Evolutionary conservation across 2,113 vertebrate genomes (phyloP).

Genomic region (Melozone crissalis): DNA sequence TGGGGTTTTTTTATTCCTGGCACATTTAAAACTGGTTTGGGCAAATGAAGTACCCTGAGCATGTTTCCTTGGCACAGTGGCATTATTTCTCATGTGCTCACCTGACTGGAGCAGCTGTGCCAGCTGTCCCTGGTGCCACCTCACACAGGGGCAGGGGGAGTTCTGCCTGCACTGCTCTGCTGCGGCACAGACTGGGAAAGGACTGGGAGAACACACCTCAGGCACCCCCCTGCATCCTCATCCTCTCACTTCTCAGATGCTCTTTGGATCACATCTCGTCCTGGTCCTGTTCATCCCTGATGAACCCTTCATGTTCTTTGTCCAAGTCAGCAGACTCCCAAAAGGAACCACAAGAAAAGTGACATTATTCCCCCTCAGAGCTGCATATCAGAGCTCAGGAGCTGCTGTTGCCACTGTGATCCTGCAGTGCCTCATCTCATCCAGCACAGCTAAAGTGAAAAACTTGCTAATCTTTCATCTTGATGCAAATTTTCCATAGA

Average conservation of each 20-base stretch:
- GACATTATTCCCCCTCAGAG: neutral
- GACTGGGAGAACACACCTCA: fast-evolving
- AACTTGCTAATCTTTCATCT: neutral
- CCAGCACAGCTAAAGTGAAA: neutral
- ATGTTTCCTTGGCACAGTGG: neutral
- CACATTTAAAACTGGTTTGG: neutral
- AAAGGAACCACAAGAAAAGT: neutral
- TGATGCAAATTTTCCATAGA: neutral
- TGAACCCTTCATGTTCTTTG: neutral
- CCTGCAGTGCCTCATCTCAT: neutral
- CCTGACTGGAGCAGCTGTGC: neutral
- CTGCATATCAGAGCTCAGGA: neutral
- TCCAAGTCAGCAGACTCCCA: neutral
- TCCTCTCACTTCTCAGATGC: neutral
- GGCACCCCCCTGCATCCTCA: neutral
- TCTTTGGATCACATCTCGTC: neutral
- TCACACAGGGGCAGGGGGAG: neutral
- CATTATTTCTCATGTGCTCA: neutral
- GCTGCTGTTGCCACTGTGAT: neutral
- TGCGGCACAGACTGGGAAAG: neutral
- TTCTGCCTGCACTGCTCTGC: neutral
- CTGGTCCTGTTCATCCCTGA: neutral
- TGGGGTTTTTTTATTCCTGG: neutral
- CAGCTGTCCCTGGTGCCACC: neutral
- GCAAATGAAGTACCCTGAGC: neutral